phyloP scores from a whole-genome alignment of 2,797 vertebrate genomes.

The Coreius guichenoti region DNA sequence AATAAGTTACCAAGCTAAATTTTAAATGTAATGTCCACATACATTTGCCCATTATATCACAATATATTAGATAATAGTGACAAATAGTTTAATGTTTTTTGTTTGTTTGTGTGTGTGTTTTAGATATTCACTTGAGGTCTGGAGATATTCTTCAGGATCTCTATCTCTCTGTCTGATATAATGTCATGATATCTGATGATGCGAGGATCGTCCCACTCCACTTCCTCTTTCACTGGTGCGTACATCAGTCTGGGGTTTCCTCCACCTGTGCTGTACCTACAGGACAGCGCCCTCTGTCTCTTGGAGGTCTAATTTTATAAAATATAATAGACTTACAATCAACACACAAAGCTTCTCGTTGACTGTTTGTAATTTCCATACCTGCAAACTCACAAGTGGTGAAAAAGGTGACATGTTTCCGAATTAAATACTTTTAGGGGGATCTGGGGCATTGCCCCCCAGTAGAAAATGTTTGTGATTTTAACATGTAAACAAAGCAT shows the following conservation, averaged over 20 bases:
- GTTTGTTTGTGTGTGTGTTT: neutral
- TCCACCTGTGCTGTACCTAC: constrained; percentile 82
- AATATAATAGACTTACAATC: neutral
- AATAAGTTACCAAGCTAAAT: neutral
- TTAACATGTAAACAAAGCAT: no score
- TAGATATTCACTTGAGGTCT: neutral
- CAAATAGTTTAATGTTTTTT: neutral
- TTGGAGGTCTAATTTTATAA: neutral
- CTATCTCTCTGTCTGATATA: constrained; percentile 82
- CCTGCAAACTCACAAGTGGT: no score
- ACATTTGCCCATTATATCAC: neutral
- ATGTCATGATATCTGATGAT: constrained; percentile 83
- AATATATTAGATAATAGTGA: neutral
- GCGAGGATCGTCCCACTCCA: constrained; percentile 83
- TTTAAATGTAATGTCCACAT: neutral
- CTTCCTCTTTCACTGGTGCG: constrained; percentile 83
- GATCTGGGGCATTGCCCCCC: no score
- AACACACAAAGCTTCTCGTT: neutral
- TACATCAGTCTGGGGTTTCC: constrained; percentile 78
- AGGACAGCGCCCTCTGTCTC: constrained; percentile 74
- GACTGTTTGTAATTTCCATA: neutral
- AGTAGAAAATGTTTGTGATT: no score
- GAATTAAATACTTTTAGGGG: no score
- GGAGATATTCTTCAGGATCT: constrained; percentile 77
- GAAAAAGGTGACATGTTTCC: no score